Percentiles rank a stretch among this genome's conserved stretches.
These are phyloP conservation scores for Pterocles gutturalis DNA, from an alignment of 2,113 vertebrate species.

Conservation along the genomic window DNA sequence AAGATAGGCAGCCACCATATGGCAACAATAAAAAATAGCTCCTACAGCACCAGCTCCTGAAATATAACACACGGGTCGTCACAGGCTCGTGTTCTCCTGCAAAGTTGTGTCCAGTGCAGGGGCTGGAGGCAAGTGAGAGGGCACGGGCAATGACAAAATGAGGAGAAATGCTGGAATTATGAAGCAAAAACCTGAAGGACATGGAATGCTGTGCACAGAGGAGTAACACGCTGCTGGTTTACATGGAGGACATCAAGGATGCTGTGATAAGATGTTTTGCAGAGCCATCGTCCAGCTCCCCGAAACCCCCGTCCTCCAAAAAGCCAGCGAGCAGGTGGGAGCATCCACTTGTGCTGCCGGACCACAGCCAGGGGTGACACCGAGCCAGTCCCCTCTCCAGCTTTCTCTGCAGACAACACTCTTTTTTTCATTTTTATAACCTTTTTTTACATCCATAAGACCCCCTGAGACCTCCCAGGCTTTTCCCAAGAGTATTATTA, in stretches of 20 bases:
- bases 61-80: neutral
- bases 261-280: rapidly evolving
- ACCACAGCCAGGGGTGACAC: neutral
- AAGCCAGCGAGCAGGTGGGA: neutral
- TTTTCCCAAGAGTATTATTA: neutral
- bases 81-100: neutral
- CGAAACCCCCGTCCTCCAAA: neutral
- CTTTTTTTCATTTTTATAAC: neutral
- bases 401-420: neutral
- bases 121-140: neutral
- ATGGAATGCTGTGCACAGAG: rapidly evolving
- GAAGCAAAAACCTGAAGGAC: neutral
- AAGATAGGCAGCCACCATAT: neutral
- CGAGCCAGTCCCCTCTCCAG: rapidly evolving
- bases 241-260: neutral
- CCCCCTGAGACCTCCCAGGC: neutral
- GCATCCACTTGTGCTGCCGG: rapidly evolving
- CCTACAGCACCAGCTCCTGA: neutral
- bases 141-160: rapidly evolving
- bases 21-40: conserved; percentile 34
- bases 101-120: neutral
- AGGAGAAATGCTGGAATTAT: neutral
- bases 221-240: neutral
- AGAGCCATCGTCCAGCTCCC: neutral
- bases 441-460: neutral